A percentile compares a stretch with the other conserved stretches of the same genome.
phyloP scores from a whole-genome alignment of 1,140 invertebrate species.

The Lutraria rhynchaena region DNA sequence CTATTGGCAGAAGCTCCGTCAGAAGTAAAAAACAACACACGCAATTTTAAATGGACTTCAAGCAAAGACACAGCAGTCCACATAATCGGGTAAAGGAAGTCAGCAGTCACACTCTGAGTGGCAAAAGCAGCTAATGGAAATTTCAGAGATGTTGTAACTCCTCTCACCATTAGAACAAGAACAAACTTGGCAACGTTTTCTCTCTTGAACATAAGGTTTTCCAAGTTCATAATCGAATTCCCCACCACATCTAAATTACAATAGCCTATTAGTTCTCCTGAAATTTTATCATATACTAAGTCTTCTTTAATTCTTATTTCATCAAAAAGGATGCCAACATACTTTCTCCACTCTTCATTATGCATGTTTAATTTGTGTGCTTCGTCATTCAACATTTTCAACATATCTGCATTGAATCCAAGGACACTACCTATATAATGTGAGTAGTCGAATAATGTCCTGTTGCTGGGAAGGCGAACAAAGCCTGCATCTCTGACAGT shows the following conservation, averaged over 20 bases:
- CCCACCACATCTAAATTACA: slow-evolving; percentile 40
- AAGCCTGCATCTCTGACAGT: slow-evolving; percentile 57
- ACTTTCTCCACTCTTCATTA: slow-evolving; percentile 19
- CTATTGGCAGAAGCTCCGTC: slow-evolving; percentile 63
- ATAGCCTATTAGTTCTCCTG: slow-evolving; percentile 61
- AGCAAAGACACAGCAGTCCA: slow-evolving; percentile 56
- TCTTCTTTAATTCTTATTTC: slow-evolving; percentile 62
- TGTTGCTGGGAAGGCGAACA: slow-evolving; percentile 51
- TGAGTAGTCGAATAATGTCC: slow-evolving; percentile 63
- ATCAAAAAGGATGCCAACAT: slow-evolving; percentile 59
- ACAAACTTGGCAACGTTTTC: slow-evolving; percentile 51
- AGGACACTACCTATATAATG: slow-evolving; percentile 58
- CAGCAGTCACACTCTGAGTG: slow-evolving; percentile 54
- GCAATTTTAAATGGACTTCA: slow-evolving; percentile 35
- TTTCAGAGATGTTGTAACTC: slow-evolving; percentile 34
- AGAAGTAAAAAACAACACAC: slow-evolving; percentile 57
- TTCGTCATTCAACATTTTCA: slow-evolving; percentile 54
- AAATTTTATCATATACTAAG: slow-evolving; percentile 62
- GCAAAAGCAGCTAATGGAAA: slow-evolving; percentile 50
- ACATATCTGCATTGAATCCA: slow-evolving; percentile 44
- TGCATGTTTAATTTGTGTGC: slow-evolving; percentile 32
- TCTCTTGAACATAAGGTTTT: slow-evolving; percentile 11
- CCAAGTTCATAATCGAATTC: slow-evolving; percentile 46
- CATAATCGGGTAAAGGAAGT: slow-evolving; percentile 58
- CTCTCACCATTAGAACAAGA: slow-evolving; percentile 60